Base-by-base conservation (phyloP, 2,113 vertebrate genomes). In the Thalassoma bifasciatum region DNA sequence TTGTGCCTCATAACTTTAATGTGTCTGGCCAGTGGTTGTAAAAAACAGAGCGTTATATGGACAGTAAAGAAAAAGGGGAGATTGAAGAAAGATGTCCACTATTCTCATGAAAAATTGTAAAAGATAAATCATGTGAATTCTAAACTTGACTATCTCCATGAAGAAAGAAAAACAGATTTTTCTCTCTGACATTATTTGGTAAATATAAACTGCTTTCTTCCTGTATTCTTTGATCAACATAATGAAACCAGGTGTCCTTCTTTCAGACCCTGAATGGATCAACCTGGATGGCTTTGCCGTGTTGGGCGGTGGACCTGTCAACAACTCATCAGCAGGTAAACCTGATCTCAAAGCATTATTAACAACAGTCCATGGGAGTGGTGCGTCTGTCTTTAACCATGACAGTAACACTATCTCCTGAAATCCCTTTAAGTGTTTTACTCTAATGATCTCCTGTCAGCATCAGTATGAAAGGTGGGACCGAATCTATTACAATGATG, bases 201-300 rank as follows among this genome's bases (percentile, higher is more conserved):
- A n/a, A n/a, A n/a, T n/a, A n/a, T n/a, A 47, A 44, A 16, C 12
- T 44, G 42, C 42, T n/a, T n/a, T 19, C 21, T 44, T 16, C 10
- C 21, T 40, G 24, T 14, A 44, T 57, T 60, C 40, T 46, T 34
- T 3, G 22, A 17, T 7, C 37, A n/a, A 46, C 12, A 71, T 38
- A 0, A 75, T 79, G 46, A 75, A 66, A 77, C 56, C n/a, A n/a
- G n/a, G n/a, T n/a, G n/a, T n/a, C n/a, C 5, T 75, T 64, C 60
- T 75, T 88, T 78, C 4, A 94, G 94, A 93, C 88, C 91, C 90
- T 86, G 92, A 95, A 73, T 93, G 88, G 91, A 92, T 93, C 83
- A 90, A 93, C 89, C 88, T 86, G 79, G 93, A 94, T 76, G 94
- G 90, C 75, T 95, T 95, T 86, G 90, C 94, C 73, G 86, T 93